Percentiles rank a stretch among this genome's conserved stretches.
Conservation (phyloP, 2,113 vertebrate genomes). For the Rynchops niger region DNA sequence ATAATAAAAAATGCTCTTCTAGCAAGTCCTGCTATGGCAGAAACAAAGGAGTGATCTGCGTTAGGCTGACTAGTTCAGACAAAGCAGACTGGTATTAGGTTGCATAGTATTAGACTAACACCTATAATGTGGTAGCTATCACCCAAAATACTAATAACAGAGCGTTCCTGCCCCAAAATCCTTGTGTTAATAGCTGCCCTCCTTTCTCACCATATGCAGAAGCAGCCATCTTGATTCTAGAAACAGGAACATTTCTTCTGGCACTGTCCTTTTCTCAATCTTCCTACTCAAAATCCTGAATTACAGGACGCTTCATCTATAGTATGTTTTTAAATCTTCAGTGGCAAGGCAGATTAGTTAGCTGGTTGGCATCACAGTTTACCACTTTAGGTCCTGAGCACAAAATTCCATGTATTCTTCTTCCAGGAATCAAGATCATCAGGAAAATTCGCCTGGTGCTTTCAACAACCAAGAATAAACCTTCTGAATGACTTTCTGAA, state of each 20-base stretch:
- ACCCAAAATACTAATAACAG: background rate
- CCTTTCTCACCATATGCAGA: background rate
- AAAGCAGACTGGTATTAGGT: background rate
- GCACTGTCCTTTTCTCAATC: background rate
- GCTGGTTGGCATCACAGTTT: background rate
- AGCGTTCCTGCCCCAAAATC: background rate
- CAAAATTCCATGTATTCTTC: background rate
- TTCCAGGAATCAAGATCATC: background rate
- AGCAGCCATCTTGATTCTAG: background rate
- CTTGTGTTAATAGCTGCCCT: background rate
- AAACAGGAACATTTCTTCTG: background rate
- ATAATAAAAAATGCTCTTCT: background rate
- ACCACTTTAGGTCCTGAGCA: background rate
- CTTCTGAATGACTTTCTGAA: background rate
- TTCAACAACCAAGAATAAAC: background rate
- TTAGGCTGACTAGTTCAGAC: background rate
- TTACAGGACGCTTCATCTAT: background rate
- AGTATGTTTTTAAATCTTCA: background rate
- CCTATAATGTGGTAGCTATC: background rate
- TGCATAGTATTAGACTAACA: background rate
- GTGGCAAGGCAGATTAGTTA: background rate
- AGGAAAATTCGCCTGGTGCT: background rate
- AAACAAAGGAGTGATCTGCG: background rate
- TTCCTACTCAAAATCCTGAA: background rate
- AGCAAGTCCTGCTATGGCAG: background rate